Conservation (phyloP, 2,888 invertebrate genomes). For the Panzeria rudis region DNA sequence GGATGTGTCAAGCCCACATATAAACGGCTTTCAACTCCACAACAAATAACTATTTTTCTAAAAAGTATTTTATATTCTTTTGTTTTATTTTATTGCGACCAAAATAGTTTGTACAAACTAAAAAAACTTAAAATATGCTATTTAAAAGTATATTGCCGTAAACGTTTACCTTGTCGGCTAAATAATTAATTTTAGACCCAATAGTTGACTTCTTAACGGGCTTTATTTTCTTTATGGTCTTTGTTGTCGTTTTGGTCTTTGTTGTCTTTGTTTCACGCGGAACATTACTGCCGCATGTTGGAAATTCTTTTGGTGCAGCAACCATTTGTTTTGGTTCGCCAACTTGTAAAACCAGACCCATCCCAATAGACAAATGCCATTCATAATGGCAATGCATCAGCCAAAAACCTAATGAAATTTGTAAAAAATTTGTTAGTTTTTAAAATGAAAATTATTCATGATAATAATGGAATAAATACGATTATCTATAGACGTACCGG, state of each 20-base stretch:
- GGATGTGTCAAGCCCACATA: no score
- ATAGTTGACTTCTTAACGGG: no score
- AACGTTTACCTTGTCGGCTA: no score
- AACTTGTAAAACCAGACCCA: constrained; percentile 78
- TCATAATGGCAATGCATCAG: constrained; percentile 80
- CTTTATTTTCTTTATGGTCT: no score
- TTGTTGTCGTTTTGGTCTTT: background rate
- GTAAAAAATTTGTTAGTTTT: background rate
- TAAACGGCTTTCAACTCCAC: no score
- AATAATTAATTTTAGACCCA: no score
- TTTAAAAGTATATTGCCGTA: no score
- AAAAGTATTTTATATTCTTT: no score
- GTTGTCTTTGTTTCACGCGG: constrained; percentile 63
- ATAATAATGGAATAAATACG: background rate
- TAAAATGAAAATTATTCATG: background rate
- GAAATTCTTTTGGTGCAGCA: constrained; percentile 88
- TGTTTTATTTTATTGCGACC: no score
- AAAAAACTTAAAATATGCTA: no score
- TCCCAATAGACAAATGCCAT: constrained; percentile 78
- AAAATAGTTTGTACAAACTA: no score
- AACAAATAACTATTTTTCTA: no score
- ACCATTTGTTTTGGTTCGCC: constrained; percentile 87
- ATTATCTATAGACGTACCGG: constrained; percentile 69
- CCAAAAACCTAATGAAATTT: constrained; percentile 75
- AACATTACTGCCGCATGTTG: constrained; percentile 90